phyloP scores from a whole-genome alignment of 2,888 invertebrate species.

The Octodonta nipae region DNA sequence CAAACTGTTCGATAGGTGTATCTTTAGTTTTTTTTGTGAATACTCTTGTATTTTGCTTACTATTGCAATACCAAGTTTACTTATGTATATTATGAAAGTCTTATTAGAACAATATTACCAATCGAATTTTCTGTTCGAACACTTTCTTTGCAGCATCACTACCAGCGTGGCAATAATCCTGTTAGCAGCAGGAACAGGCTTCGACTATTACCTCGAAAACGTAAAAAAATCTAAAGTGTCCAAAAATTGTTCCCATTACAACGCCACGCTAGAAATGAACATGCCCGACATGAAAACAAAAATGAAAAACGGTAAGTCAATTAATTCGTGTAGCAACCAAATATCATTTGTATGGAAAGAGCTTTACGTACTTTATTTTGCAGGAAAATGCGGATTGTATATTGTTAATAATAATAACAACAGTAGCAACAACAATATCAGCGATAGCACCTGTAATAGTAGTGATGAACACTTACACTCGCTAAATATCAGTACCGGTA shows the following conservation, averaged over 20 bases:
- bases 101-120: too few species aligned
- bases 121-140: too few species aligned
- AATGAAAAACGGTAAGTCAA: constrained; percentile 25
- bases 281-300: constrained; percentile 33
- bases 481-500: constrained; percentile 12
- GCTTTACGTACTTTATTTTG: too few species aligned
- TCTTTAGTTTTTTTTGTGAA: too few species aligned
- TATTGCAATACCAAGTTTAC: too few species aligned
- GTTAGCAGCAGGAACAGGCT: constrained; percentile 53
- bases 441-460: constrained; percentile 13
- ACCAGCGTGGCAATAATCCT: constrained; percentile 41
- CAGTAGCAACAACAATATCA: constrained; percentile 21
- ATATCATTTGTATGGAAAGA: too few species aligned
- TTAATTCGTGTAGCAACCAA: too few species aligned
- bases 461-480: constrained; percentile 15
- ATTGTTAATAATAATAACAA: constrained; percentile 28
- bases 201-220: constrained; percentile 53
- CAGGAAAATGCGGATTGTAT: constrained; percentile 30
- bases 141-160: constrained; percentile 37
- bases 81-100: too few species aligned
- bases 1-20: too few species aligned
- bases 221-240: constrained; percentile 33
- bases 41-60: too few species aligned
- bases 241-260: constrained; percentile 16
- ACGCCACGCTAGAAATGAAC: constrained; percentile 26